These are phyloP conservation scores for Ecliptopera silaceata DNA, from an alignment of 2,888 invertebrate species.

Conservation along the genomic window DNA sequence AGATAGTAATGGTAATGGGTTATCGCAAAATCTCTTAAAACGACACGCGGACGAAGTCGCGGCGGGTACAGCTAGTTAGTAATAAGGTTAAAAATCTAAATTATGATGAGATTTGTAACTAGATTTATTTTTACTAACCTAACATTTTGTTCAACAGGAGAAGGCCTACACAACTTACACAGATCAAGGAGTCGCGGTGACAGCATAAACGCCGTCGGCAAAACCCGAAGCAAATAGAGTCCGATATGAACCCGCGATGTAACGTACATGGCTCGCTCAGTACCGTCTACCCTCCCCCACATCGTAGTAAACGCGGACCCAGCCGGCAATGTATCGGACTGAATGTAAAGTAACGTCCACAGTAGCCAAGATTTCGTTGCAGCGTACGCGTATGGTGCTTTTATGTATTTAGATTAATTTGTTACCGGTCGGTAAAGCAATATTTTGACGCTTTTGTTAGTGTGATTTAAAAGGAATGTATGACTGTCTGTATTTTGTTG, in stretches of 20 bases:
- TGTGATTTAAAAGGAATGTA: conserved; percentile 45
- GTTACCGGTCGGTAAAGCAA: conserved; percentile 52
- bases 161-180: conserved; percentile 87
- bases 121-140: no score
- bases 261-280: conserved; percentile 45
- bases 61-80: no score
- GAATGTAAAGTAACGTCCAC: conserved; percentile 67
- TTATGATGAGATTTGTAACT: no score
- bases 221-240: conserved; percentile 74
- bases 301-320: conserved; percentile 41
- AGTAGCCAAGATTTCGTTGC: conserved; percentile 57
- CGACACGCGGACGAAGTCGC: no score
- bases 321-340: conserved; percentile 60
- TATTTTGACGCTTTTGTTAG: conserved; percentile 50
- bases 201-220: conserved; percentile 88
- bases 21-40: no score
- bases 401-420: conserved; percentile 54
- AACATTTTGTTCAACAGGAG: conserved; percentile 73
- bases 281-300: conserved; percentile 37
- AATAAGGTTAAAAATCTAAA: neutral
- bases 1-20: no score
- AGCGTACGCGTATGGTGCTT: conserved; percentile 74
- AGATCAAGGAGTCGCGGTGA: conserved; percentile 92
- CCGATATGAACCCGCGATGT: conserved; percentile 28
- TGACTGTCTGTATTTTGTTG: conserved; percentile 60